Evolutionary conservation across 2,888 invertebrate genomes (phyloP).

Genomic region (Plagodis pulveraria): DNA sequence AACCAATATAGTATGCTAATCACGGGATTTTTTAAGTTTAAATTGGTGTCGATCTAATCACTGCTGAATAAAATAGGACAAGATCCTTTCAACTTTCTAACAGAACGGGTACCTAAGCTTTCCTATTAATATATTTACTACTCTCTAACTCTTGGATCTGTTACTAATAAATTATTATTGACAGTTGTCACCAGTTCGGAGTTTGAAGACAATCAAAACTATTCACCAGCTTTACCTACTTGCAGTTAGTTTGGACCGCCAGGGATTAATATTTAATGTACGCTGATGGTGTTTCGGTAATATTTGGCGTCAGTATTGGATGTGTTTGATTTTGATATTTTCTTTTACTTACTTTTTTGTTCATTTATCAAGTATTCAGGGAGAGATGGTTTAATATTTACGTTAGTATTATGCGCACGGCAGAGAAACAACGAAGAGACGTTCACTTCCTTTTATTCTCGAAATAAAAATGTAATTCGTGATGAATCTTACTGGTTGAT

Average conservation of each 20-base stretch:
- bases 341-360: neutral
- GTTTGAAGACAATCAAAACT: constrained; percentile 29
- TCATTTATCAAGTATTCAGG: too few species aligned
- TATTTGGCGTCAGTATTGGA: neutral
- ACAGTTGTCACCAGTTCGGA: constrained; percentile 42
- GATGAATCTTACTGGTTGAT: too few species aligned
- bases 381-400: too few species aligned
- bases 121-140: constrained; percentile 50
- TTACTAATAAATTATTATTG: constrained; percentile 50
- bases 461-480: too few species aligned
- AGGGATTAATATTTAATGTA: constrained; percentile 20
- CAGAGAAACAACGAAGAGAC: too few species aligned
- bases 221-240: constrained; percentile 12
- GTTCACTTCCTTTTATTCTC: too few species aligned
- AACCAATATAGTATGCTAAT: too few species aligned
- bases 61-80: constrained; percentile 48
- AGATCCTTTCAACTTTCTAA: constrained; percentile 39
- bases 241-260: constrained; percentile 20
- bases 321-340: constrained; percentile 4
- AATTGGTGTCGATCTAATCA: constrained; percentile 48
- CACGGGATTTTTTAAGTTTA: constrained; percentile 41
- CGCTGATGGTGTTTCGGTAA: constrained; percentile 6
- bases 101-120: constrained; percentile 38
- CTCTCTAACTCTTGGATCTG: constrained; percentile 46
- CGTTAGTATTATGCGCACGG: too few species aligned